Percentiles rank a stretch among this genome's conserved stretches.
Conservation (phyloP, 1,140 invertebrate species). For the Lepidurus packardi region DNA sequence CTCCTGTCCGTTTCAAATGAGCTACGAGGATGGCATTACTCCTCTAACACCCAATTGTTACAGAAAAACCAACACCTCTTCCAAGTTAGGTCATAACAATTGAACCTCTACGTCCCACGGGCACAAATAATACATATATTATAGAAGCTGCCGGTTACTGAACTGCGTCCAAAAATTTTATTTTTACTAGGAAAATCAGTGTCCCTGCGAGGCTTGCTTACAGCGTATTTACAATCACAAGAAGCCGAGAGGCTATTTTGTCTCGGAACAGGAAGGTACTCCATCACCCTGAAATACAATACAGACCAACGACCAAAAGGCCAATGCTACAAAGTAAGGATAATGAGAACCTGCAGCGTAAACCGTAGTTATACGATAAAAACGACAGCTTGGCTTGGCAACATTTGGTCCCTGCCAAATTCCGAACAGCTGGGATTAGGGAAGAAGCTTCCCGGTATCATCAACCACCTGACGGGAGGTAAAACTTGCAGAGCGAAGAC, state of each 20-base stretch:
- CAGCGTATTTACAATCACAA: slow-evolving; percentile 5
- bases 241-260: background rate
- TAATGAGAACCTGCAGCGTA: background rate
- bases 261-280: slow-evolving; percentile 15
- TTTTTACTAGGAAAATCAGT: background rate
- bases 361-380: background rate
- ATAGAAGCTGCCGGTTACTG: background rate
- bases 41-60: background rate
- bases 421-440: slow-evolving; percentile 6
- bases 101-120: background rate
- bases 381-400: background rate
- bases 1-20: background rate
- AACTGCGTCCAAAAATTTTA: background rate
- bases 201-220: slow-evolving; percentile 6
- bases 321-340: background rate
- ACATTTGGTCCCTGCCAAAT: slow-evolving; percentile 16
- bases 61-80: background rate
- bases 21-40: background rate
- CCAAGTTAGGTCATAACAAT: slow-evolving; percentile 1
- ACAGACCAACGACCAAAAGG: slow-evolving; percentile 6
- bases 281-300: slow-evolving; percentile 4
- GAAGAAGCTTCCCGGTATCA: slow-evolving; percentile 6
- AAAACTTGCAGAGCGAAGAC: background rate
- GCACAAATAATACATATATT: background rate
- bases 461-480: slow-evolving; percentile 17